These are phyloP conservation scores for Stichopus horrens DNA, from an alignment of 53 echinoderm and acorn worm genomes.

Conservation along the genomic window DNA sequence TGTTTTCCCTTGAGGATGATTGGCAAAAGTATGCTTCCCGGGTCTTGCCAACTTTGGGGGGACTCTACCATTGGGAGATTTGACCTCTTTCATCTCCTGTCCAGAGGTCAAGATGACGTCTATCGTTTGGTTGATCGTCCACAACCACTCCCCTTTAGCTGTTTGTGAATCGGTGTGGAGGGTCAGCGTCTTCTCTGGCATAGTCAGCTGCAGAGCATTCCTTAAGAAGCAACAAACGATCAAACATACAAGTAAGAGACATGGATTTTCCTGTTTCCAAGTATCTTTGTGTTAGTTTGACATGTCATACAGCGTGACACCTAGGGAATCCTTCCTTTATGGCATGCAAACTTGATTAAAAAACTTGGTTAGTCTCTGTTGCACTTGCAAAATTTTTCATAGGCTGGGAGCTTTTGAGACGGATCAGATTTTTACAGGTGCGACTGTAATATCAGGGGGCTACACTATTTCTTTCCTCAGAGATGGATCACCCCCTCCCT, in stretches of 20 bases:
- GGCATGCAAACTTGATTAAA: no score
- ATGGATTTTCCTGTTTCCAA: no score
- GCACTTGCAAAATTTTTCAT: no score
- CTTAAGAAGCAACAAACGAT: conserved; percentile 37
- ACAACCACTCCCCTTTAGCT: conserved; percentile 91
- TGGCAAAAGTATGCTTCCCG: conserved; percentile 74
- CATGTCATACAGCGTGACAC: no score
- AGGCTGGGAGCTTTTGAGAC: no score
- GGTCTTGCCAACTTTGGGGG: conserved; percentile 84
- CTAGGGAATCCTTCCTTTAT: no score
- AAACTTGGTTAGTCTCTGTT: no score
- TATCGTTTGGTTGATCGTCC: conserved; percentile 94
- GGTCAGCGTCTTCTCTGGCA: conserved; percentile 72
- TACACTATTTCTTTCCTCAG: no score
- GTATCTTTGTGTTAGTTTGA: no score
- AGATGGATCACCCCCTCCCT: no score
- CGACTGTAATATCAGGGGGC: no score
- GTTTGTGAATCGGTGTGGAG: conserved; percentile 69
- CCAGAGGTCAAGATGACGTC: conserved; percentile 65
- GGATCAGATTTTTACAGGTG: no score
- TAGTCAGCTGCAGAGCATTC: conserved; percentile 82
- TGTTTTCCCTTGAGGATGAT: conserved; percentile 69
- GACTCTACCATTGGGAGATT: conserved; percentile 52
- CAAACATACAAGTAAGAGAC: neutral
- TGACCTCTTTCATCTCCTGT: conserved; percentile 25